These are phyloP conservation scores for Molanna angustata DNA, from an alignment of 2,888 invertebrate species.

Conservation along the genomic window DNA sequence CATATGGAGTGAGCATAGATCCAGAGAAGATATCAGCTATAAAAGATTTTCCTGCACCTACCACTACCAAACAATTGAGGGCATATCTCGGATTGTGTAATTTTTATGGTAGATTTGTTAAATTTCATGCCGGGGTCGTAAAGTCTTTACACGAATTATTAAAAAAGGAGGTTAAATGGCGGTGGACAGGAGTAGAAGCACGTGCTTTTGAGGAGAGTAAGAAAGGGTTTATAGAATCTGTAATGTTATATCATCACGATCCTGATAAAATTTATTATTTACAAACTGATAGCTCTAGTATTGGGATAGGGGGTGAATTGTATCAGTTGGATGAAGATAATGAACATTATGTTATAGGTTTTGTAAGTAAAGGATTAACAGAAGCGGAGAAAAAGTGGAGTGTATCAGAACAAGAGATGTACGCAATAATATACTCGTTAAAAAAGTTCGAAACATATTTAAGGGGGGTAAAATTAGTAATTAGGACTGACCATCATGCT, in stretches of 20 bases:
- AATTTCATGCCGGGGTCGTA: neutral
- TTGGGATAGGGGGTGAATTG: constrained; percentile 23
- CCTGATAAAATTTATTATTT: constrained; percentile 27
- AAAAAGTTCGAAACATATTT: constrained; percentile 35
- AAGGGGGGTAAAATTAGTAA: constrained; percentile 30
- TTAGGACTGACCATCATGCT: constrained; percentile 28
- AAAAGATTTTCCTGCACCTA: constrained; percentile 32
- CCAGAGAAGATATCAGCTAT: constrained; percentile 28
- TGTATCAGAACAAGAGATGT: constrained; percentile 33
- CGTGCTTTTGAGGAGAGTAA: constrained; percentile 32
- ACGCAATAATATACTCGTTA: constrained; percentile 32
- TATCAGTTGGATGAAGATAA: constrained; percentile 29
- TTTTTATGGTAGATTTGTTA: constrained; percentile 4
- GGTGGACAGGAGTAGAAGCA: constrained; percentile 17
- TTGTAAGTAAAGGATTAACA: constrained; percentile 30
- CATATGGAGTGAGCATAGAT: constrained; percentile 28
- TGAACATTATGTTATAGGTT: constrained; percentile 28
- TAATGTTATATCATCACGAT: constrained; percentile 27
- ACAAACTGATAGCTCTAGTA: constrained; percentile 31
- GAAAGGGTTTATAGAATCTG: constrained; percentile 22
- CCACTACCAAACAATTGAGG: constrained; percentile 24
- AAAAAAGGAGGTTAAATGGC: neutral
- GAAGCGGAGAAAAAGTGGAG: constrained; percentile 33
- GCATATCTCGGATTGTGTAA: constrained; percentile 7
- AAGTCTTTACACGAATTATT: neutral